Evolutionary conservation across 2,888 invertebrate genomes (phyloP), one percentile per base, ranked within the genome.

Genomic region (Sarcophaga rosellei): DNA sequence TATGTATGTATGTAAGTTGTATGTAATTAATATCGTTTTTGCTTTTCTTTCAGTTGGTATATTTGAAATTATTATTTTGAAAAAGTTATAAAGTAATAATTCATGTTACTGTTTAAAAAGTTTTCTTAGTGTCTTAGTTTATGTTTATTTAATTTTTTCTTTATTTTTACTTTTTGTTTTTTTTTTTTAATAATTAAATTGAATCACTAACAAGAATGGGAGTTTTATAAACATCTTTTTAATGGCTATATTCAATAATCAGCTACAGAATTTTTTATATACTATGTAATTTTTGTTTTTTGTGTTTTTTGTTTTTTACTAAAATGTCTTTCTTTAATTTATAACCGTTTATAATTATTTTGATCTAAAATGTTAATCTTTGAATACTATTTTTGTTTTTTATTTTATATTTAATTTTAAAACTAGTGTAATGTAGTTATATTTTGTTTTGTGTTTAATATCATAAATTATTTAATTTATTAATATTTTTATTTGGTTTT

Each of bases 1-100:
- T 90, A 90, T 89, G 88, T 90, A 89, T 89, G 89, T 90, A 88
- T 90, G 72, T 77, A 53, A 15, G 53, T 85, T 85, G 21, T 78
- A 66, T 73, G 45, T 73, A 23, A 79, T 76, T 76, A 70, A 72
- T 45, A 80, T 65, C 20, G 15, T 47, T 44, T 53, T 68, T 81
- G 66, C 61, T 44, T 65, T 25, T 10, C 8, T 79, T 53, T 69
- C 53, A 68, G 20, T 62, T 20, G 81, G 15, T 77, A 53, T 12
- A 17, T 66, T 78, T 74, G 74, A 69, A 70, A 68, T 72, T 70
- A 66, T 86, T 81, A 72, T 86, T 83, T 77, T 88, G 77, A 87
- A 88, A 88, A 90, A 89, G 89, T 83, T 72, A 10, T 86, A 81
- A 86, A 86, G 86, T 86, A 86, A 83, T 82, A 75, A 78, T 81